Percentiles rank a stretch among this genome's conserved stretches.
Conservation (phyloP, 2,888 invertebrate genomes). For the Meliscaeva auricollis region DNA sequence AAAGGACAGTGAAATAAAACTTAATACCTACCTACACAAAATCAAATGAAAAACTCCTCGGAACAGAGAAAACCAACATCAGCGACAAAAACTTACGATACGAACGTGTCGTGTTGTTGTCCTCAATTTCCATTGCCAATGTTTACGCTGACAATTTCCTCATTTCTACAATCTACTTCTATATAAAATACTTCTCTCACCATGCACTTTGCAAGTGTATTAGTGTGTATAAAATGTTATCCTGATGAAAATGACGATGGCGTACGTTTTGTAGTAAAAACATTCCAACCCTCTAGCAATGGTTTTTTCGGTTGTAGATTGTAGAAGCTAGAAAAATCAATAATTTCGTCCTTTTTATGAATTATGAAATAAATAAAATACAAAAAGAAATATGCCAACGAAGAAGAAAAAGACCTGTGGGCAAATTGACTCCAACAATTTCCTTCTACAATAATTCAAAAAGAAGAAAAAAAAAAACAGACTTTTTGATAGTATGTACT, state of each 20-base stretch:
- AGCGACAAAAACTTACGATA: neutral
- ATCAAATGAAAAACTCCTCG: constrained; percentile 51
- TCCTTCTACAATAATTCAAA: constrained; percentile 1
- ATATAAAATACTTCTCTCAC: constrained; percentile 2
- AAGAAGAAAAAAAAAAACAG: neutral
- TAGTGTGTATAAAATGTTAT: neutral
- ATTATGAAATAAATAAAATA: constrained; percentile 32
- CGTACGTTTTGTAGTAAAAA: constrained; percentile 70
- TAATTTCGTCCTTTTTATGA: constrained; percentile 56
- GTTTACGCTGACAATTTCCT: constrained; percentile 70
- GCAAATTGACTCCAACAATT: constrained; percentile 42
- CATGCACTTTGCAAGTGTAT: constrained; percentile 22
- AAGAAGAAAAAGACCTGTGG: constrained; percentile 17
- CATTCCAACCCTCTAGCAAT: constrained; percentile 8
- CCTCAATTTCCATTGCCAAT: constrained; percentile 36
- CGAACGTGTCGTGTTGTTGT: constrained; percentile 18
- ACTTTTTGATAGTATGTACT: neutral
- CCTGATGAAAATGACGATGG: constrained; percentile 5
- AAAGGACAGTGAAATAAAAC: constrained; percentile 46
- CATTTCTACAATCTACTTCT: neutral
- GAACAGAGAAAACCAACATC: constrained; percentile 36
- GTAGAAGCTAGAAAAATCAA: constrained; percentile 64
- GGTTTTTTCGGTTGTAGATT: neutral
- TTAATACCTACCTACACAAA: constrained; percentile 46
- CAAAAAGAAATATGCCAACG: constrained; percentile 45